phyloP scores from a whole-genome alignment of 1,140 invertebrate genomes.

The Venturia canescens region DNA sequence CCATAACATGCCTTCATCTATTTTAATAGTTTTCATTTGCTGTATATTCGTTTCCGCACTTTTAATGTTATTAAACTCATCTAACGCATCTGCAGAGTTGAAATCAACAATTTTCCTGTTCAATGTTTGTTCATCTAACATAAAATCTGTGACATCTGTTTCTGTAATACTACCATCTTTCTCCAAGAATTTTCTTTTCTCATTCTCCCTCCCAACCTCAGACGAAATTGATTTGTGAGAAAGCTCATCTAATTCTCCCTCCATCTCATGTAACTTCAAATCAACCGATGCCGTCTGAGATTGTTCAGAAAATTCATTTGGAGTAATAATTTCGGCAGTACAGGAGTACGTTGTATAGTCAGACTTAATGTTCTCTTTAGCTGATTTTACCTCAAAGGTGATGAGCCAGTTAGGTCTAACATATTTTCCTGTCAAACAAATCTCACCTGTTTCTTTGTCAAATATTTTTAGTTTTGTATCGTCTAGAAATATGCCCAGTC shows the following conservation, averaged over 20 bases:
- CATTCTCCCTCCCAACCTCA: slow-evolving; percentile 58
- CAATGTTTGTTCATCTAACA: slow-evolving; percentile 37
- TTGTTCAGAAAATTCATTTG: slow-evolving; percentile 44
- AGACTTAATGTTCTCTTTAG: background rate
- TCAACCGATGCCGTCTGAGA: slow-evolving; percentile 41
- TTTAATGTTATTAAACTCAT: slow-evolving; percentile 42
- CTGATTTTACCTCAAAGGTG: slow-evolving; percentile 19
- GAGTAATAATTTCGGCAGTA: slow-evolving; percentile 37
- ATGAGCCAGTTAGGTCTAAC: slow-evolving; percentile 50
- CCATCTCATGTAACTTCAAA: slow-evolving; percentile 30
- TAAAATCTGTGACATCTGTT: slow-evolving; percentile 42
- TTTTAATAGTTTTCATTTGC: slow-evolving; percentile 31
- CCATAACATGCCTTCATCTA: slow-evolving; percentile 56
- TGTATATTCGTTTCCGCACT: slow-evolving; percentile 24
- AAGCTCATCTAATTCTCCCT: slow-evolving; percentile 26
- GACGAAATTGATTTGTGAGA: slow-evolving; percentile 36
- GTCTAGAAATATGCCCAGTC: slow-evolving; percentile 44
- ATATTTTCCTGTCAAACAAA: slow-evolving; percentile 27
- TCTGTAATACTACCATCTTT: slow-evolving; percentile 23
- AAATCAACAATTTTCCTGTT: slow-evolving; percentile 36
- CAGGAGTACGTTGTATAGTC: slow-evolving; percentile 45
- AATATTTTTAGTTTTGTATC: slow-evolving; percentile 32
- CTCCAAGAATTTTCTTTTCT: slow-evolving; percentile 33
- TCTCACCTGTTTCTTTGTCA: slow-evolving; percentile 36
- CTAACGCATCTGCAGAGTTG: slow-evolving; percentile 38